Conservation (phyloP, 2,888 invertebrate species). For the Tipula vernalis region DNA sequence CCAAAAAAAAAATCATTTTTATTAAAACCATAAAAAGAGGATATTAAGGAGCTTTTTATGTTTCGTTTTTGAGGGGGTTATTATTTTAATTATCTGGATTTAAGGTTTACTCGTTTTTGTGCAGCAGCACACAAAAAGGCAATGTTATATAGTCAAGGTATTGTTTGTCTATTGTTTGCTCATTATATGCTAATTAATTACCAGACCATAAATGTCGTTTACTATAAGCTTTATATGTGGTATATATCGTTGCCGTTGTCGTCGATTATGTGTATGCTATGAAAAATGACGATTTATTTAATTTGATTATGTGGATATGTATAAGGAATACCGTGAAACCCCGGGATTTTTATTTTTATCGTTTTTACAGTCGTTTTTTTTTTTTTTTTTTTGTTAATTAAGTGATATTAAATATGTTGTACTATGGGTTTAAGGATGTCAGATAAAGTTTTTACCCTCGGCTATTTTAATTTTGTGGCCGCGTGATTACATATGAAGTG, state of each 20-base stretch:
- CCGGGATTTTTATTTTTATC: background rate
- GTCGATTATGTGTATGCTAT: background rate
- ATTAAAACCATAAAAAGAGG: background rate
- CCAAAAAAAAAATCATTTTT: background rate
- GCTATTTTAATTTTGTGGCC: background rate
- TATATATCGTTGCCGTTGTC: background rate
- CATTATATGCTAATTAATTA: background rate
- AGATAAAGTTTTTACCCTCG: background rate
- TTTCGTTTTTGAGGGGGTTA: background rate
- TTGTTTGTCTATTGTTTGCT: background rate
- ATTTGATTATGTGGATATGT: background rate
- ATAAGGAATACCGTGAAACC: background rate
- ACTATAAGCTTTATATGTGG: background rate
- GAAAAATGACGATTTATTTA: background rate
- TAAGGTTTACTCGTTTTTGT: background rate
- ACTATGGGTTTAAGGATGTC: background rate
- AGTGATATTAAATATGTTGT: background rate
- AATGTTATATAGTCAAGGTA: background rate
- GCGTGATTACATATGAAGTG: background rate
- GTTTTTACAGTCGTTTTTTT: too few relatives aligned
- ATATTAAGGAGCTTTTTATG: background rate
- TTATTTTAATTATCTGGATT: background rate
- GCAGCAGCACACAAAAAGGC: background rate
- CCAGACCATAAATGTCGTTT: background rate
- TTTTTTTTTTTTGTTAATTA: background rate